Percentiles rank a stretch among this genome's conserved stretches.
Conservation (phyloP, 2,113 vertebrate genomes). For the Cryptotis parvus region DNA sequence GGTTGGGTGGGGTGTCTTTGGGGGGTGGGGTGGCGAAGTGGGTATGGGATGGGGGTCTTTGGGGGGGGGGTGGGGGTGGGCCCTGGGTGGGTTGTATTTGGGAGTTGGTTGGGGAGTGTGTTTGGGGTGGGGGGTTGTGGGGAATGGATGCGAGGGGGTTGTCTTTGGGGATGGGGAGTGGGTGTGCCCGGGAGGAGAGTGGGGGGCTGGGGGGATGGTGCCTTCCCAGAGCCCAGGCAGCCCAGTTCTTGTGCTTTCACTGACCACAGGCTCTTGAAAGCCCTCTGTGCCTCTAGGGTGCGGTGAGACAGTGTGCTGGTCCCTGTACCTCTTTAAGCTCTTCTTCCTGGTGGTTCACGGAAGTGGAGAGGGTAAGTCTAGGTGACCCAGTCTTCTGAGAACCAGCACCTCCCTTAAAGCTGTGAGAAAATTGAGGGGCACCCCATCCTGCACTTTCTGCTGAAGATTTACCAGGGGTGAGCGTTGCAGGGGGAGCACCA, state of each 20-base stretch:
- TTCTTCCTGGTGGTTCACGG: background rate
- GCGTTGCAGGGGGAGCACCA: background rate
- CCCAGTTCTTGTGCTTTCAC: background rate
- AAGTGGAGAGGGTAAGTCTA: background rate
- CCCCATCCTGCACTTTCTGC: too few relatives aligned
- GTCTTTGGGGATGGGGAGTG: background rate
- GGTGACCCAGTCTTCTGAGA: background rate
- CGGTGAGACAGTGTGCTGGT: background rate
- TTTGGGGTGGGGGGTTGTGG: background rate
- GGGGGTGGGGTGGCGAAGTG: too few relatives aligned
- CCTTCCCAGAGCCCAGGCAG: background rate
- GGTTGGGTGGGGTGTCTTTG: too few relatives aligned
- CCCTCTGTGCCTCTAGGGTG: background rate
- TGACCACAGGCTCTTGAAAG: background rate
- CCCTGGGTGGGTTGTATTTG: too few relatives aligned
- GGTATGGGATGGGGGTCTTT: too few relatives aligned
- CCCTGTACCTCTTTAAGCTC: background rate
- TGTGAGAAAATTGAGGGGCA: background rate
- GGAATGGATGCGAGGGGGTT: background rate
- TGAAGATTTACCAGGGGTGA: too few relatives aligned
- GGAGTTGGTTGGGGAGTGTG: too few relatives aligned
- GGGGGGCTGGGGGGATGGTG: too few relatives aligned
- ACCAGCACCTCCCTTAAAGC: too few relatives aligned
- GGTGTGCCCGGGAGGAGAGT: too few relatives aligned
- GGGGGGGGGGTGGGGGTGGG: too few relatives aligned